Evolutionary conservation across 1,140 invertebrate genomes (phyloP).

Genomic region (Drosophila mayri): DNA sequence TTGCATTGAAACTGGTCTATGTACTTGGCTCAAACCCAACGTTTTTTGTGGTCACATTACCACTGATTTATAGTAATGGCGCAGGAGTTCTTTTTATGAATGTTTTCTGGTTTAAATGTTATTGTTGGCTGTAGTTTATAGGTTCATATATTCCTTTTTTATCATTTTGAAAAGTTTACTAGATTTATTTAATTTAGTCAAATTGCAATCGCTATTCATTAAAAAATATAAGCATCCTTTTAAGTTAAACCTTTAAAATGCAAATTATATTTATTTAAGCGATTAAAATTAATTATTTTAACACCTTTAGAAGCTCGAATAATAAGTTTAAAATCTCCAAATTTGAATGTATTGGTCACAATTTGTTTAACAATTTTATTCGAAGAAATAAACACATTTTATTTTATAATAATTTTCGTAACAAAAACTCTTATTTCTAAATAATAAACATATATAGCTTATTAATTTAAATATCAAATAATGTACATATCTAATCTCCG

Average conservation of each 20-base stretch:
- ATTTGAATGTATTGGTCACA: neutral
- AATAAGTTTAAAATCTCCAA: neutral
- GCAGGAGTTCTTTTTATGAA: neutral
- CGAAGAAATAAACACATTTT: neutral
- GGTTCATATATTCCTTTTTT: neutral
- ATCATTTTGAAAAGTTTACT: neutral
- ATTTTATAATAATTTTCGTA: neutral
- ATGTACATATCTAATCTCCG: too few species aligned
- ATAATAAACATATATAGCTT: neutral
- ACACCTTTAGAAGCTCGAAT: neutral
- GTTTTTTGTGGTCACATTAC: neutral
- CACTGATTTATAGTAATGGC: conserved; percentile 8
- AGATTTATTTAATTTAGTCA: neutral
- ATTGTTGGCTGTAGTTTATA: neutral
- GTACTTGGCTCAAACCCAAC: conserved; percentile 5
- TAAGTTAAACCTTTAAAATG: too few species aligned
- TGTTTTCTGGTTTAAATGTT: conserved; percentile 2
- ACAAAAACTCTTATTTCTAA: neutral
- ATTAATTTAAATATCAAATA: neutral
- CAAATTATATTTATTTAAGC: neutral
- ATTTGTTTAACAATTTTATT: neutral
- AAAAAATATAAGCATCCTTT: neutral
- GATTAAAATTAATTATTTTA: neutral
- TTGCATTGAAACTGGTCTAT: conserved; percentile 5
- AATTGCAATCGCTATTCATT: neutral